Evolutionary conservation across 2,888 invertebrate species (phyloP).

Genomic region (Cephus runcator): DNA sequence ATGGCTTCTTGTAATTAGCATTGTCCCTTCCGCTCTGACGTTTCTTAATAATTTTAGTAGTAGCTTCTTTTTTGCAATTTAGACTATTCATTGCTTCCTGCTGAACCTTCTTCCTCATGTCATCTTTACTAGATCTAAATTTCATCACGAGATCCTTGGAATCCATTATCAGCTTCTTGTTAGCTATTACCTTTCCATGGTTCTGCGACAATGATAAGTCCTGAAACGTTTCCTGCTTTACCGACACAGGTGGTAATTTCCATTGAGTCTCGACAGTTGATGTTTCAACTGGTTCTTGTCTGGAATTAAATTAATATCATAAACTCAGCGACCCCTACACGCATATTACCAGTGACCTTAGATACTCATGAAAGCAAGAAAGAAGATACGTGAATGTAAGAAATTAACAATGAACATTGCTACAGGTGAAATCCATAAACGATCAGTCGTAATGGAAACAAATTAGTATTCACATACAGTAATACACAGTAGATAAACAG

Average conservation of each 20-base stretch:
- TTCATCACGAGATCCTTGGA: neutral
- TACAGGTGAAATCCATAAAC: too few relatives aligned
- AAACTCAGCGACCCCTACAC: neutral
- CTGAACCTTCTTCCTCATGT: neutral
- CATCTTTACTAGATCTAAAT: neutral
- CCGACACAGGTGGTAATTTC: neutral
- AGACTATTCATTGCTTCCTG: neutral
- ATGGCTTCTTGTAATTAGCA: neutral
- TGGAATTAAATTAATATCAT: neutral
- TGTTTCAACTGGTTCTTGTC: neutral
- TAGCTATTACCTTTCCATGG: neutral
- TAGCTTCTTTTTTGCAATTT: neutral
- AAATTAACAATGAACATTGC: neutral
- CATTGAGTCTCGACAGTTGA: neutral
- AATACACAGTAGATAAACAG: neutral
- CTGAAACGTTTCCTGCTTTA: neutral
- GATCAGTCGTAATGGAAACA: neutral
- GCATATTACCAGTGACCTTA: neutral
- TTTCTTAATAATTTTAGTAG: neutral
- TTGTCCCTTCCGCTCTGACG: neutral
- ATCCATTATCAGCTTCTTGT: neutral
- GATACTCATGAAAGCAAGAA: neutral
- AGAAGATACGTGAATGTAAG: neutral
- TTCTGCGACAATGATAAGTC: neutral
- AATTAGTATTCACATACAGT: neutral